Conservation (phyloP, 2,888 invertebrate species). For the Liodrosophila aerea region DNA sequence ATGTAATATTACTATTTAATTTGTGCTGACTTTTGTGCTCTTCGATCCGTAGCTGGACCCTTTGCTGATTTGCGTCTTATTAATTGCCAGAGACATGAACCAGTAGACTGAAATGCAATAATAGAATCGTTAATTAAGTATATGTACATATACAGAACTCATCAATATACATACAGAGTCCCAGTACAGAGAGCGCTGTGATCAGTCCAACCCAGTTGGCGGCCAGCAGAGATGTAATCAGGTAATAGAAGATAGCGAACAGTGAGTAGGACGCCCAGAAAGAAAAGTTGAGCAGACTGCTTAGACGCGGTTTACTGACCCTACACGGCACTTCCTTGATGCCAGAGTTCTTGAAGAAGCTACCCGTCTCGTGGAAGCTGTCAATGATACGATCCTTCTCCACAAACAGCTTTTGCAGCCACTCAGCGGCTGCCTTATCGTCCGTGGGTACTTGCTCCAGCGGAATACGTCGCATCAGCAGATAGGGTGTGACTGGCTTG, state of each 20-base stretch:
- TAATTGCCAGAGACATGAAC: constrained; percentile 90
- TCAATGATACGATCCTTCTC: constrained; percentile 87
- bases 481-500: constrained; percentile 87
- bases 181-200: constrained; percentile 84
- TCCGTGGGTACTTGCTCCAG: constrained; percentile 90
- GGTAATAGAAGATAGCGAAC: constrained; percentile 74
- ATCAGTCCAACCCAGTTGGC: constrained; percentile 84
- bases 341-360: constrained; percentile 90
- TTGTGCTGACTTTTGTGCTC: constrained; percentile 59
- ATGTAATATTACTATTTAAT: constrained; percentile 41
- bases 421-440: constrained; percentile 88
- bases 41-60: constrained; percentile 90
- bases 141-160: no score
- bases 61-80: constrained; percentile 92
- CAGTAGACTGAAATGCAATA: constrained; percentile 86
- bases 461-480: constrained; percentile 91
- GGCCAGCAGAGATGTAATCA: constrained; percentile 68
- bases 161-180: constrained; percentile 87
- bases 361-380: constrained; percentile 84
- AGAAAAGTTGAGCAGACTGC: constrained; percentile 88
- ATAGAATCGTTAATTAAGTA: no score
- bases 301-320: constrained; percentile 85
- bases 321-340: constrained; percentile 86
- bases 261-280: constrained; percentile 84
- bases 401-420: constrained; percentile 92